Base-by-base conservation (phyloP, 2,888 invertebrate genomes). In the Neelides folsomi region DNA sequence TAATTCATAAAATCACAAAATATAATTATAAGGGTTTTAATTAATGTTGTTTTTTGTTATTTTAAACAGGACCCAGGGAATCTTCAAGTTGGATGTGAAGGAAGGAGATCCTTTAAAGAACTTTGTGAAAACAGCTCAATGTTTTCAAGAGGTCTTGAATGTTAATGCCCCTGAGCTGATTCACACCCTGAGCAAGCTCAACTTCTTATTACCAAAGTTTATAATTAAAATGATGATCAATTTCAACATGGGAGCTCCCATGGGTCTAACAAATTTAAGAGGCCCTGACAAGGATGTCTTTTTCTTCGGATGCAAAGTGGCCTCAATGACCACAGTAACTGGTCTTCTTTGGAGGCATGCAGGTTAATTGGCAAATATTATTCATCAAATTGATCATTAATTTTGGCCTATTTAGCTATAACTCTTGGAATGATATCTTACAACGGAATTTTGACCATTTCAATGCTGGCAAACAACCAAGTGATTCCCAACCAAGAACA, bases 261-360 rank as follows among this genome's bases (percentile, higher is more conserved):
- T 53, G 13, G 53, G 53, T 1, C 16, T 45, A 7, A 49, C 53
- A 7, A 53, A 53, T 42, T 37, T 53, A 34, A n/a, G 19, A 1
- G 53, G 53, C 5, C 38, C 54, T 9, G 5, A 27, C 7, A 12
- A 43, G 2, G 4, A 10, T 5, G 27, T 50, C 7, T 42, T 13
- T 37, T 13, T 51, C 9, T 19, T 42, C 8, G 46, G 43, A 36
- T 39, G 38, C 37, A 41, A 34, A 20, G 43, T 54, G 4, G n/a
- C 39, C 7, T 37, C 37, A 10, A 34, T 42, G 19, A 43, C 27
- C 42, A 39, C 47, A 15, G 45, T 39, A 43, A 38, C 36, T 8
- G 52, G 52, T 6, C 40, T 52, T 37, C 42, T 34, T 15, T 52
- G 52, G 52, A 44, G 38, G 38, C 52, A 52, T 45, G 39, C 54